Evolutionary conservation across 2,888 invertebrate species (phyloP).

Genomic region (Melipona bicolor): DNA sequence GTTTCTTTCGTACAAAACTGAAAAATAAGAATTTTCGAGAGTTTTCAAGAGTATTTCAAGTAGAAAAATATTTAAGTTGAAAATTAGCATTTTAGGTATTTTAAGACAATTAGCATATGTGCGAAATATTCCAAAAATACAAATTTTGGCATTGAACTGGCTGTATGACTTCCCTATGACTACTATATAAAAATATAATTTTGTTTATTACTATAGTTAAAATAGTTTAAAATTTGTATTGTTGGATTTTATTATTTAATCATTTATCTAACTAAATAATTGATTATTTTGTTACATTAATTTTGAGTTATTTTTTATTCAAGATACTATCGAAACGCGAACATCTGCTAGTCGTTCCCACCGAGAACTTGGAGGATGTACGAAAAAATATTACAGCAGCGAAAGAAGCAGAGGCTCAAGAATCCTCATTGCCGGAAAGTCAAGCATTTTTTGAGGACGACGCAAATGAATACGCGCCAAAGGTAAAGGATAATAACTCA

Average conservation of each 20-base stretch:
- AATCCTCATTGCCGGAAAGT: conserved; percentile 15
- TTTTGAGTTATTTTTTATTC: not conserved
- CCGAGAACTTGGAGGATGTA: conserved; percentile 67
- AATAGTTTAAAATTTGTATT: not conserved
- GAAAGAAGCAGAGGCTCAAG: conserved; percentile 28
- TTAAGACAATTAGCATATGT: not conserved
- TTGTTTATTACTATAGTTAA: no score
- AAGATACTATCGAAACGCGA: conserved; percentile 72
- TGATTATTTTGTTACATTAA: not conserved
- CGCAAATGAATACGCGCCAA: conserved; percentile 31
- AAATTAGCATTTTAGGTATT: not conserved
- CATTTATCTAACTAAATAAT: not conserved
- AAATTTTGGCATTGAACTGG: not conserved
- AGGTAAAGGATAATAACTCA: conserved; percentile 47
- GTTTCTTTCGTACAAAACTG: not conserved
- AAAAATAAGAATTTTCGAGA: not conserved
- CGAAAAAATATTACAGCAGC: conserved; percentile 68
- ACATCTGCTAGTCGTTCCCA: conserved; percentile 71
- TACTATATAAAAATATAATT: not conserved
- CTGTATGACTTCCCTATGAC: not conserved
- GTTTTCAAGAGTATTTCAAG: not conserved
- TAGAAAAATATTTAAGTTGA: not conserved
- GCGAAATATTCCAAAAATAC: not conserved
- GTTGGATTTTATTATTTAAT: not conserved
- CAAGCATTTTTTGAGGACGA: conserved; percentile 23